phyloP scores from a whole-genome alignment of 2,797 vertebrate species.

The Channa striata region DNA sequence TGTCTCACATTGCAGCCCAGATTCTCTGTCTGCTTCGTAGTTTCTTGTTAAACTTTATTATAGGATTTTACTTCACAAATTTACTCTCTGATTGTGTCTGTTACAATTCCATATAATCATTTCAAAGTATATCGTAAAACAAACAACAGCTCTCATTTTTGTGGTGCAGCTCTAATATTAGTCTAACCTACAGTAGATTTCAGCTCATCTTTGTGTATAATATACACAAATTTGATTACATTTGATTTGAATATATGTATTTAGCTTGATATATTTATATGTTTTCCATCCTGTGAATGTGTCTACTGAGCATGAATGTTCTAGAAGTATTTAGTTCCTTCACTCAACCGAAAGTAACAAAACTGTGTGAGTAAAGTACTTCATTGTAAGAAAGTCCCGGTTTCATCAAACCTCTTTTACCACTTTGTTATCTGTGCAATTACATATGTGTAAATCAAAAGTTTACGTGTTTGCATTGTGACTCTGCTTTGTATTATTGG shows the following conservation, averaged over 20 bases:
- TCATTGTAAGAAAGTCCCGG: not conserved
- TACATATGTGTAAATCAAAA: too few relatives aligned
- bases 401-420: too few relatives aligned
- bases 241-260: not conserved
- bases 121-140: not conserved
- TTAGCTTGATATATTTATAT: not conserved
- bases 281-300: not conserved
- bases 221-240: too few relatives aligned
- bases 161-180: not conserved
- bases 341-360: not conserved
- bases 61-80: constrained; percentile 8
- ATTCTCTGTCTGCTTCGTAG: constrained; percentile 13
- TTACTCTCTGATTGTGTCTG: not conserved
- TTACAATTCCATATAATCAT: not conserved
- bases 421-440: too few relatives aligned
- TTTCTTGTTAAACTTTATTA: constrained; percentile 9
- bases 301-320: not conserved
- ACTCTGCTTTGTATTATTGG: too few relatives aligned
- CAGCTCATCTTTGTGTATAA: too few relatives aligned
- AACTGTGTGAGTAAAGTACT: not conserved
- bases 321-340: not conserved
- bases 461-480: too few relatives aligned
- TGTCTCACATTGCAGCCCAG: constrained; percentile 27
- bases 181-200: not conserved
- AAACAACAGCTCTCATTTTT: not conserved